A percentile compares a stretch with the other conserved stretches of the same genome.
Conservation (phyloP, 2,113 vertebrate genomes). For the Passer domesticus region DNA sequence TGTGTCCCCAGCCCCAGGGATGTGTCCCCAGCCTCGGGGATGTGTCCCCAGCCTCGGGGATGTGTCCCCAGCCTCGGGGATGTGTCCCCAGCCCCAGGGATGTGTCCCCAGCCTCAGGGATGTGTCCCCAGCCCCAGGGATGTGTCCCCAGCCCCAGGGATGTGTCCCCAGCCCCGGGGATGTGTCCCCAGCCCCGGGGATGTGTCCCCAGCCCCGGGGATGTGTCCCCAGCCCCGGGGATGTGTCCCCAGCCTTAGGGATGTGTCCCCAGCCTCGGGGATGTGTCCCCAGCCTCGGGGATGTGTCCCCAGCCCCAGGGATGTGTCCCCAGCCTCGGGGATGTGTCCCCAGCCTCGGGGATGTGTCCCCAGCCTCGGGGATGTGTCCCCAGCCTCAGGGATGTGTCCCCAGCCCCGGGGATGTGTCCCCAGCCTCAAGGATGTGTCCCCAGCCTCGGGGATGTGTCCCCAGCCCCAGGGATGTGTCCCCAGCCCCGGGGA, state of each 20-base stretch:
- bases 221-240: background rate
- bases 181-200: background rate
- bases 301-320: background rate
- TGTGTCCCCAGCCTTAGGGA: background rate
- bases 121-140: background rate
- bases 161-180: background rate
- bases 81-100: background rate
- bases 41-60: background rate
- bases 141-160: background rate
- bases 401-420: background rate
- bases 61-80: background rate
- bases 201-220: background rate
- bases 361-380: background rate
- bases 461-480: background rate
- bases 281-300: background rate
- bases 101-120: background rate
- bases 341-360: background rate
- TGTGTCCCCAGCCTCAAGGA: background rate
- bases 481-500: background rate
- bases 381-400: background rate
- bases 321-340: background rate
- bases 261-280: background rate
- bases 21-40: background rate
- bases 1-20: background rate
- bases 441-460: background rate